These are phyloP conservation scores for Neolamprologus tretocephalus DNA, from an alignment of 2,113 vertebrate genomes.

Conservation along the genomic window DNA sequence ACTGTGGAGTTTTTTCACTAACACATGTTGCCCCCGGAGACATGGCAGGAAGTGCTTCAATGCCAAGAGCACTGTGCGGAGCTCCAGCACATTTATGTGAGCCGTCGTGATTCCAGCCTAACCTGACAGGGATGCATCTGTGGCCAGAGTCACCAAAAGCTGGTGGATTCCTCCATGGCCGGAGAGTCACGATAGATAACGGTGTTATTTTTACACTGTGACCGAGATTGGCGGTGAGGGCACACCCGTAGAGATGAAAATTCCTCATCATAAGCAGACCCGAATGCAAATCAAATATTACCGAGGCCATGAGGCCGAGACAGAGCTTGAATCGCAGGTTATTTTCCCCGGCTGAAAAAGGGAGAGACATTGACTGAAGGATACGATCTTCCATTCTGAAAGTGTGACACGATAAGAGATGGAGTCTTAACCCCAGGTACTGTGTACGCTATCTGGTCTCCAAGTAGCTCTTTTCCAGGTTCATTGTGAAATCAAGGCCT, in stretches of 20 bases:
- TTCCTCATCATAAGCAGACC: neutral
- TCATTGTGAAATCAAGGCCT: neutral
- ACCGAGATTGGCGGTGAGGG: neutral
- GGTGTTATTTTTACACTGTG: neutral
- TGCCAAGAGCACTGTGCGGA: neutral
- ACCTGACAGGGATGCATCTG: neutral
- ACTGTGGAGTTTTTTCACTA: neutral
- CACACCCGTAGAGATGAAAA: neutral
- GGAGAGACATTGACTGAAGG: neutral
- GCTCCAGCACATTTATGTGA: neutral
- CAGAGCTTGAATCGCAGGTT: fast-evolving
- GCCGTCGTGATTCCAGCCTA: neutral
- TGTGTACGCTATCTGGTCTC: fast-evolving
- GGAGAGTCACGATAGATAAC: neutral
- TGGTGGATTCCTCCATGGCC: neutral
- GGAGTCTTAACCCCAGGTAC: neutral
- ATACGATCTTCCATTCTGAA: neutral
- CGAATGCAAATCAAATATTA: neutral
- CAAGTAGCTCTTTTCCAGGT: neutral
- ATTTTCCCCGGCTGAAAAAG: neutral
- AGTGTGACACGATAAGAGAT: neutral
- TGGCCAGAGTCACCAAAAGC: neutral
- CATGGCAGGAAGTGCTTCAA: neutral
- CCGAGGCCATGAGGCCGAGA: neutral
- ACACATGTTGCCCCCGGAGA: neutral